phyloP scores from a whole-genome alignment of 2,888 invertebrate genomes.

The Volucella inanis region DNA sequence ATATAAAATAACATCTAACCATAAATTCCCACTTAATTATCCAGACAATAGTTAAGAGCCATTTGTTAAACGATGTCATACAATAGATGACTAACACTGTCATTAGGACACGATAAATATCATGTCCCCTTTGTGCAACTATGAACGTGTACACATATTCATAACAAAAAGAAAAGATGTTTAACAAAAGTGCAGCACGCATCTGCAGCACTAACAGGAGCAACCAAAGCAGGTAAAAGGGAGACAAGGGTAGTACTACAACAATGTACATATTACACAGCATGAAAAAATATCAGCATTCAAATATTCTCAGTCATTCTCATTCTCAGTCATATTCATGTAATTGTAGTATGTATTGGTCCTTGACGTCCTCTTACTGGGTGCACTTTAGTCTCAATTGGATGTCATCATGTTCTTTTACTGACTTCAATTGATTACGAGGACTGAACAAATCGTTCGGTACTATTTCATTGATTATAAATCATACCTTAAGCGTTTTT shows the following conservation, averaged over 20 bases:
- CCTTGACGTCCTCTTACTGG: not conserved
- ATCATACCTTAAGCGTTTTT: conserved; percentile 61
- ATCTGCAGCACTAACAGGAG: conserved; percentile 35
- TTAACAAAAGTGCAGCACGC: conserved; percentile 42
- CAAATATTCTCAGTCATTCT: not conserved
- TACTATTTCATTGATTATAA: conserved; percentile 64
- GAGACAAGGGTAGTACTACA: conserved; percentile 6
- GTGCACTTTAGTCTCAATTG: conserved; percentile 2
- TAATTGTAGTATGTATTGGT: not conserved
- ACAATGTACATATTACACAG: conserved; percentile 1
- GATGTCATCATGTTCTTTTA: conserved; percentile 50
- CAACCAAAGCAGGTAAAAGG: conserved; percentile 24
- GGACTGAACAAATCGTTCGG: conserved; percentile 56
- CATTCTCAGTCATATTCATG: conserved; percentile 11
- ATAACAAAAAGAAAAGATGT: conserved; percentile 4
- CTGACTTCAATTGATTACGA: conserved; percentile 55
- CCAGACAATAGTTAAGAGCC: conserved; percentile 40
- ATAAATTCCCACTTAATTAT: conserved; percentile 57
- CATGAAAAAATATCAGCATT: too few species aligned
- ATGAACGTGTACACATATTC: not conserved
- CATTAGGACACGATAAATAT: conserved; percentile 68
- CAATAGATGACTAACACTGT: conserved; percentile 65
- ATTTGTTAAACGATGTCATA: conserved; percentile 70
- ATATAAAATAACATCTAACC: conserved; percentile 8
- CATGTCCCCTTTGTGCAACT: conserved; percentile 40